Base-by-base conservation (phyloP, 2,797 vertebrate species). In the Coendou prehensilis region DNA sequence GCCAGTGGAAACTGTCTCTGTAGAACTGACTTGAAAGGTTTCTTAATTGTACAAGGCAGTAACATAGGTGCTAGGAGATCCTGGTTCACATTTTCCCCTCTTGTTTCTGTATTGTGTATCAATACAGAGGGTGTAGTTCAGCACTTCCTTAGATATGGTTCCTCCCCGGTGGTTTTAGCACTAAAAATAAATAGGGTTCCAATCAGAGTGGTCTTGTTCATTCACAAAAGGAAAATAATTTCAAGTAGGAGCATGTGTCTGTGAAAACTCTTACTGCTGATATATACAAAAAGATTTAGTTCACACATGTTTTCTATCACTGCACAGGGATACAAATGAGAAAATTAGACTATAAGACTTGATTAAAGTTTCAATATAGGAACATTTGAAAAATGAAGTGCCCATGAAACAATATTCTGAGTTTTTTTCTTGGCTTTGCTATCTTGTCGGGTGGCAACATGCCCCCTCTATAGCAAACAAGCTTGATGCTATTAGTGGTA, bases 161-260 rank as follows among this genome's bases (percentile, higher is more conserved):
- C 56, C 81, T 92, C 57, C 26, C 10, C 14, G 47, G 9, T 82
- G 50, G 69, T 18, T 82, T 93, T 88, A 78, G 87, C 61, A 37
- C 67, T 87, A 87, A 95, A 96, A 96, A 87, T 76, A 89, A 96
- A 47, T 92, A 54, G 75, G 13, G 63, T 96, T 94, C 76, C 61
- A 91, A 89, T 96, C 71, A 95, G 41, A 79, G 30, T 67, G 71
- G 28, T 93, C 54, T 26, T 85, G 26, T 94, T 96, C 85, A 79
- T 96, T 95, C 87, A 95, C 79, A 96, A 96, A 97, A 90, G 78
- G 84, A 95, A 97, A 96, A 78, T 71, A 52, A 83, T 95, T 94
- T 96, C 87, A 93, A 87, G 81, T 63, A 10, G 67, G 80, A 93
- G 52, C 45, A 59, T 91, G 57, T 86, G 71, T 95, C 85, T 97